Evolutionary conservation across 2,888 invertebrate genomes (phyloP), one percentile per base, ranked within the genome.

Genomic region (Cryptus viduatorius): DNA sequence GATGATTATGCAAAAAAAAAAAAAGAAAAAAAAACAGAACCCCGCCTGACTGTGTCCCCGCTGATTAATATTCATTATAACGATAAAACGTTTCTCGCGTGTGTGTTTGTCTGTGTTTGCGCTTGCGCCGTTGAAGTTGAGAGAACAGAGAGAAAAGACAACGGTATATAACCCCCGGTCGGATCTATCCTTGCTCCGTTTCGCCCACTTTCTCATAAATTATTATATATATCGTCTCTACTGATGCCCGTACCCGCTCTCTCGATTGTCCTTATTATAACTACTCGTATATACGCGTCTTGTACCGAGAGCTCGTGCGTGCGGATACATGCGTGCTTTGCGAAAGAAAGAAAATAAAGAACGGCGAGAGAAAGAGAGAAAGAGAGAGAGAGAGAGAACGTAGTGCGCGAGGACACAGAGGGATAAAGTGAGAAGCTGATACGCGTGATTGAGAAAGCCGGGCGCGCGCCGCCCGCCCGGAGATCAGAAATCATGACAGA

Each of bases 131-230:
- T 61, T 14, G 59, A 31, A 14, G 29, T 29, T 14, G 29, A 1
- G 59, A 29, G 14, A 4, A 61, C 24, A 19, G 14, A 12, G 42
- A 10, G 65, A 42, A 65, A 29, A 73, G 73, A 46, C 73, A 61
- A 61, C 73, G 73, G 14, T 31, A n/a, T 61, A 61, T 48, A 48
- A 48, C 48, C 31, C 29, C 31, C n/a, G 61, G 50, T 64, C 53
- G 53, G 29, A 71, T 71, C 71, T 82, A 82, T 82, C 71, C 71
- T 82, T 64, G 82, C 82, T 65, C 77, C 78, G 61, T 71, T 82
- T 82, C 78, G 82, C 78, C 71, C 82, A 78, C 82, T 64, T 77
- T 65, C 75, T 68, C 50, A 75, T 69, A 61, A 53, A 81, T 81
- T 68, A 68, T 67, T 78, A 56, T 69, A 73, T 42, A 37, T 50